Evolutionary conservation across 1,140 invertebrate genomes (phyloP), one percentile per base, ranked within the genome.

Genomic region (Phymorhynchus buccinoides): DNA sequence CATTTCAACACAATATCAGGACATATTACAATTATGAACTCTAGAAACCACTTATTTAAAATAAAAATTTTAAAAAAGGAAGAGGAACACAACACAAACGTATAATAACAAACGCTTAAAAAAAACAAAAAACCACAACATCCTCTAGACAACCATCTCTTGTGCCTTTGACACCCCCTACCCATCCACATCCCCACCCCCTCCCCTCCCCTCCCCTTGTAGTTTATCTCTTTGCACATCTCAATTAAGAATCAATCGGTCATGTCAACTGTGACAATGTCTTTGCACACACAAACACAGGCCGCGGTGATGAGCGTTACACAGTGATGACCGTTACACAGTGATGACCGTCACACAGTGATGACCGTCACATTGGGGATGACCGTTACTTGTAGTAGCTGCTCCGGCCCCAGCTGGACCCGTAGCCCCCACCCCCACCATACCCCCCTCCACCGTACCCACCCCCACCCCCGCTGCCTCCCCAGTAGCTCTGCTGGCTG

Each of bases 321-420:
- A n/a, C n/a, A n/a, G n/a, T n/a, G n/a, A n/a, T n/a, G n/a, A n/a
- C n/a, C n/a, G n/a, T n/a, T n/a, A n/a, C n/a, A n/a, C n/a, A n/a
- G n/a, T n/a, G n/a, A n/a, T n/a, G n/a, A n/a, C n/a, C n/a, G n/a
- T n/a, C n/a, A n/a, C n/a, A n/a, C n/a, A n/a, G n/a, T n/a, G n/a
- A n/a, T n/a, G n/a, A n/a, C n/a, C n/a, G n/a, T n/a, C n/a, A n/a
- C n/a, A n/a, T n/a, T 62, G 14, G 56, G 18, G 22, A 71, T 35
- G 71, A 35, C n/a, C 14, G 30, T 62, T 73, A 83, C 44, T 83
- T 83, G 81, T 83, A 73, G 81, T 83, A 83, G 48, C 52, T 37
- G 78, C 75, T 52, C 35, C 85, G 44, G 52, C 85, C 66, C 82
- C 83, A 86, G n/a, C 79, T 62, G 6, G 42, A 78, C 32, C 48